phyloP scores from a whole-genome alignment of 2,113 vertebrate genomes.

The Poeciliopsis prolifica region DNA sequence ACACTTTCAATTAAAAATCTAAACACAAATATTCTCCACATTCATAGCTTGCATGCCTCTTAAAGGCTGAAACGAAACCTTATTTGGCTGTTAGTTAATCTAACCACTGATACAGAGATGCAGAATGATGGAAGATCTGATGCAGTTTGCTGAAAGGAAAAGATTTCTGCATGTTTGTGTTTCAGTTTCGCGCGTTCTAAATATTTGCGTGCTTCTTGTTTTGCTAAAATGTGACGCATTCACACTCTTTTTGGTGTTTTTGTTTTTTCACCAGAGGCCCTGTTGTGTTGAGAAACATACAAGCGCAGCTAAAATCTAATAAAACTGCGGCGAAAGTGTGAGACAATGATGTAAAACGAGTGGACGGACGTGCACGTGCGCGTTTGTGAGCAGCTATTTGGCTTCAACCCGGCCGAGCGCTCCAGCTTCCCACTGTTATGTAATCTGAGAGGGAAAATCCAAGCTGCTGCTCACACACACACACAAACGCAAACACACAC shows the following conservation, averaged over 20 bases:
- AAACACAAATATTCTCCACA: constrained; percentile 90
- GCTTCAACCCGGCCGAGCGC: constrained; percentile 68
- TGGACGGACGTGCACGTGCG: constrained; percentile 6
- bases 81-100: constrained; percentile 52
- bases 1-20: constrained; percentile 95
- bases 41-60: constrained; percentile 76
- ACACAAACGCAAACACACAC: constrained; percentile 36
- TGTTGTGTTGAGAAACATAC: background rate
- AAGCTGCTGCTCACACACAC: constrained; percentile 61
- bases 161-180: background rate
- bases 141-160: constrained; percentile 1
- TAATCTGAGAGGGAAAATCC: constrained; percentile 83
- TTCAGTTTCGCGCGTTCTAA: no score
- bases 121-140: constrained; percentile 54
- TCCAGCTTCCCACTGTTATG: constrained; percentile 78
- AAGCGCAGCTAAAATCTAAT: background rate
- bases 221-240: background rate
- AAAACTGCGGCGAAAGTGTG: background rate
- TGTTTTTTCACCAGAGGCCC: background rate
- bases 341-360: constrained; percentile 13
- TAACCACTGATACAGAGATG: constrained; percentile 45
- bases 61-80: constrained; percentile 67
- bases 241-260: background rate
- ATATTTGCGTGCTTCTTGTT: background rate
- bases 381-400: constrained; percentile 40